Percentiles rank a stretch among this genome's conserved stretches.
Conservation (phyloP, 1,140 invertebrate species). For the Brachystomella parvula region DNA sequence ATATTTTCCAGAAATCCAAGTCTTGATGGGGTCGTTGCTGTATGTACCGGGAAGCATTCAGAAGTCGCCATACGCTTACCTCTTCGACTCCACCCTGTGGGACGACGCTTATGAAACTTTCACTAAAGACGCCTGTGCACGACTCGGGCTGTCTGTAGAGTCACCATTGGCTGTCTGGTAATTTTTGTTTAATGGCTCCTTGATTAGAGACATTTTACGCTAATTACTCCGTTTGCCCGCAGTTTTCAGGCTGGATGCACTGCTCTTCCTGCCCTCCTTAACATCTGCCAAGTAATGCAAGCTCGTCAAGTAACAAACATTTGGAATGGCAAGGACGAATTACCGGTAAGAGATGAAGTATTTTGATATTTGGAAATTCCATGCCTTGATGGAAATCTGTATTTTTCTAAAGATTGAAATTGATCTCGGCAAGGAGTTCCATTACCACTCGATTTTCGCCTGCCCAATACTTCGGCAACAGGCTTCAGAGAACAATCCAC, state of each 20-base stretch:
- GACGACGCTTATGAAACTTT: slow-evolving; percentile 82
- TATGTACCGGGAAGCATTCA: slow-evolving; percentile 70
- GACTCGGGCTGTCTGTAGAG: slow-evolving; percentile 82
- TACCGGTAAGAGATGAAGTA: slow-evolving; percentile 65
- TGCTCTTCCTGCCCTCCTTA: slow-evolving; percentile 84
- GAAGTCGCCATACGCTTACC: slow-evolving; percentile 70
- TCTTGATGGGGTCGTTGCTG: slow-evolving; percentile 77
- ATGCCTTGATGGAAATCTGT: slow-evolving; percentile 3
- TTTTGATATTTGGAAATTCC: slow-evolving; percentile 1
- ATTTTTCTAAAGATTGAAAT: slow-evolving; percentile 72
- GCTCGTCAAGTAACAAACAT: slow-evolving; percentile 87
- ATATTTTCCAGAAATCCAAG: slow-evolving; percentile 60
- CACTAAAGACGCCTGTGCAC: slow-evolving; percentile 80
- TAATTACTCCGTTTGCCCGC: neutral
- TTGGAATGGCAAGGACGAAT: slow-evolving; percentile 90
- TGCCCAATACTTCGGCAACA: slow-evolving; percentile 96
- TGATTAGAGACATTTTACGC: neutral
- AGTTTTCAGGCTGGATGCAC: slow-evolving; percentile 85
- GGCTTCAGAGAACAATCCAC: slow-evolving; percentile 91
- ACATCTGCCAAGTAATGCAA: slow-evolving; percentile 92
- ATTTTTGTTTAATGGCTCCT: slow-evolving; percentile 24
- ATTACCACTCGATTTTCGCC: slow-evolving; percentile 96
- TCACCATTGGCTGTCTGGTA: slow-evolving; percentile 65
- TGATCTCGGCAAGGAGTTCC: slow-evolving; percentile 72
- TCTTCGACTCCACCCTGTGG: slow-evolving; percentile 72